These are phyloP conservation scores for Thaumetopoea pityocampa DNA, from an alignment of 1,140 invertebrate genomes.

Conservation along the genomic window DNA sequence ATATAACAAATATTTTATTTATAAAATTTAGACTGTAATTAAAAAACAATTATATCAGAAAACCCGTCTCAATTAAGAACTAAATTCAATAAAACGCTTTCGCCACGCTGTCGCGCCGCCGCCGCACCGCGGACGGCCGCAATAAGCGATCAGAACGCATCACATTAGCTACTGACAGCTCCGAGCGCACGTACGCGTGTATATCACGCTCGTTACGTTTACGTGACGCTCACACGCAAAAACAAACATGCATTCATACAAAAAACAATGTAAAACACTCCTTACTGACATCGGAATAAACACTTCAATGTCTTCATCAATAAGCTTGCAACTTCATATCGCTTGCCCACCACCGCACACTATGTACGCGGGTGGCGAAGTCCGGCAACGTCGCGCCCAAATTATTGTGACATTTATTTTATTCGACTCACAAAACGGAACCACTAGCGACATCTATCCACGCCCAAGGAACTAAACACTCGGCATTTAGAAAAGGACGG, in stretches of 20 bases:
- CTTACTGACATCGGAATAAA: slow-evolving; percentile 33
- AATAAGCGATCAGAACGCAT: slow-evolving; percentile 66
- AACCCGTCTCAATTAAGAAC: slow-evolving; percentile 75
- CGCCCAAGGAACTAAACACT: slow-evolving; percentile 30
- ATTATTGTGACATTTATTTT: slow-evolving; percentile 69
- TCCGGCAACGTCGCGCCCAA: slow-evolving; percentile 70
- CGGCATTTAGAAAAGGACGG: slow-evolving; percentile 63
- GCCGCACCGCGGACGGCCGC: no score
- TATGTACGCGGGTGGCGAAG: slow-evolving; percentile 64
- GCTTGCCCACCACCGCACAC: slow-evolving; percentile 53
- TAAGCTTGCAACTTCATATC: slow-evolving; percentile 44
- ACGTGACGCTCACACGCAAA: slow-evolving; percentile 65
- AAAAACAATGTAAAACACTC: slow-evolving; percentile 38
- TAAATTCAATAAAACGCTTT: slow-evolving; percentile 72
- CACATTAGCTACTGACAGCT: slow-evolving; percentile 72
- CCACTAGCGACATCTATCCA: slow-evolving; percentile 65
- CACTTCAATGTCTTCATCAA: slow-evolving; percentile 21
- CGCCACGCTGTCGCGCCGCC: slow-evolving; percentile 50
- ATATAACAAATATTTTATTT: no score
- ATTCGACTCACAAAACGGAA: slow-evolving; percentile 36
- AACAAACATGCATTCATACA: slow-evolving; percentile 37
- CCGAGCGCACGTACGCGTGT: slow-evolving; percentile 58
- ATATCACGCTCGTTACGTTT: slow-evolving; percentile 64
- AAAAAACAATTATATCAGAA: no score
- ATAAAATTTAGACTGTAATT: no score